Base-by-base conservation (phyloP, 2,888 invertebrate species). In the Amiota minor region DNA sequence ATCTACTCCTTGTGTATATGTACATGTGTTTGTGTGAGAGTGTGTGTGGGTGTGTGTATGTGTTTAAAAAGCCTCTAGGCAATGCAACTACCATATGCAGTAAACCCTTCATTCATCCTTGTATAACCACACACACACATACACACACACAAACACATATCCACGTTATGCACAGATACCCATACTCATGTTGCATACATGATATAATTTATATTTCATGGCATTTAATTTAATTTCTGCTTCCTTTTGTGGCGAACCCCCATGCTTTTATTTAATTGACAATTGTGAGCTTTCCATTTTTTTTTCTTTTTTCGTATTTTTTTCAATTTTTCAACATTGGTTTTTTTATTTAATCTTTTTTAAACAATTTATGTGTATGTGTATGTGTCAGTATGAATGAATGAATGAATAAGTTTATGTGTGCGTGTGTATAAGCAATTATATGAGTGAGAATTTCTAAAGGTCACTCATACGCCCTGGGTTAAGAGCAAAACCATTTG, bases 201-300 rank as follows among this genome's bases (percentile, higher is more conserved):
- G 49, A 45, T 46, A 45, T 16, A 46, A 64, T 64, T 64, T 64
- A 65, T 65, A 35, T 65, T 65, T 65, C 49, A 65, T 65, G 47
- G 47, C 47, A 18, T 65, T 49, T 65, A 47, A 65, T 65, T 65
- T 65, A 65, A 65, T 65, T 65, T 65, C 65, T 65, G 65, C 47
- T 65, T 65, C 65, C 65, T 46, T 59, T 59, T 11, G 20, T 59
- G 59, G 59, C n/a, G 59, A 9, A 16, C 20, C 59, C 56, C 56
- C 18, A 11, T 56, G 47, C 65, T 47, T 16, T 65, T 65, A 65
- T 65, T 65, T 65, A 65, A 65, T 65, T 65, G 65, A 49, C 46
- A 65, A 47, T 47, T 65, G 12, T 18, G 14, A 18, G 20, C 49
- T 47, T 65, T 65, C 18, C 10, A 16, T 18, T 20, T 1, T 12